Evolutionary conservation across 2,113 vertebrate species (phyloP), one percentile per base, ranked within the genome.

Genomic region (Grus americana): DNA sequence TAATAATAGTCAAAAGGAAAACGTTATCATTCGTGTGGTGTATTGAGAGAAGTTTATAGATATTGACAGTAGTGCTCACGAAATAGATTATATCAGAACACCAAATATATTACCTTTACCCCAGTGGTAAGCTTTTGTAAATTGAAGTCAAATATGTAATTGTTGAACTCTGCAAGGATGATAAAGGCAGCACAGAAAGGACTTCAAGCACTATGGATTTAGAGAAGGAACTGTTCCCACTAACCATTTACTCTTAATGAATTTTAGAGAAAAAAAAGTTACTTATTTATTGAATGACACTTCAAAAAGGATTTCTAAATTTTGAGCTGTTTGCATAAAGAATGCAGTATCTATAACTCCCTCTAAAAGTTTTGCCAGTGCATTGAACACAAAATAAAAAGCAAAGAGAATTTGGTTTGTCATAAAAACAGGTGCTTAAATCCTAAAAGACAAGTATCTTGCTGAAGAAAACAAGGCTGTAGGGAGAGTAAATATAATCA

Each of bases 71-170:
- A 95, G 91, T 86, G 83, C 79, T 98, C 83, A 94, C 0, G 44
- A 95, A 97, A 96, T 75, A 97, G 86, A 97, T 88, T 61, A 54
- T 94, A 97, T 97, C 86, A 94, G 78, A 96, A 96, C 92, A 94
- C 66, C 71, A 92, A 83, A 94, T 61, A 97, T 94, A 95, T 94
- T 93, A 78, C 93, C 93, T 95, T 89, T 73, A 92, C 90, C 86
- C 90, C 70, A 91, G 84, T 72, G 80, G 92, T 92, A 95, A 97
- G 74, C 68, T 96, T 96, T 96, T 75, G 73, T 96, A 96, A 97
- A 96, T 88, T 96, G 97, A 96, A 98, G 93, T 97, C 49, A 97
- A 97, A 97, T 97, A 97, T 93, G 94, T 91, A 97, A 95, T 96
- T 2, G 22, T 38, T 89, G 91, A 96, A 94, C 79, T 96, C 93